Conservation (phyloP, 1,140 invertebrate genomes). For the Hyposmocoma kahamanoa region DNA sequence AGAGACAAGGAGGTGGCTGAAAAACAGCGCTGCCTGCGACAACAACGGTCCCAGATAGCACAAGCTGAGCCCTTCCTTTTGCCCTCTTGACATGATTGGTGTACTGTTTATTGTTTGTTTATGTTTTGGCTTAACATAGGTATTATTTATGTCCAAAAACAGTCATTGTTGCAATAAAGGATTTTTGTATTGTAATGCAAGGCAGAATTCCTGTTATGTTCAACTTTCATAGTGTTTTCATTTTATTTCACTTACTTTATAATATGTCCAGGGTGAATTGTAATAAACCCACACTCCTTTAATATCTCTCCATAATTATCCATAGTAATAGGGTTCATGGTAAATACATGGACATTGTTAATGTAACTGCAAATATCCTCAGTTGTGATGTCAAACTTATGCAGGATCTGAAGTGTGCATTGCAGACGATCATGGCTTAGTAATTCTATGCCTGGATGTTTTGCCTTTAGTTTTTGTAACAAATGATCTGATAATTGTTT, state of each 20-base stretch:
- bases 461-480: slow-evolving; percentile 30
- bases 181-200: no score
- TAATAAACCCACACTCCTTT: slow-evolving; percentile 69
- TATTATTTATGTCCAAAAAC: no score
- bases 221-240: no score
- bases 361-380: slow-evolving; percentile 58
- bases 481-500: slow-evolving; percentile 18
- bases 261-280: slow-evolving; percentile 61
- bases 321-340: slow-evolving; percentile 69
- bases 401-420: slow-evolving; percentile 38
- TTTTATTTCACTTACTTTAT: slow-evolving; percentile 65
- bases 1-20: no score
- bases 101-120: no score
- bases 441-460: slow-evolving; percentile 37
- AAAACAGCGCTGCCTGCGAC: no score
- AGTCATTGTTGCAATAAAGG: no score
- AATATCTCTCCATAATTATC: slow-evolving; percentile 73
- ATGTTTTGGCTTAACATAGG: no score
- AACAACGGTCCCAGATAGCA: no score
- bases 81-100: no score
- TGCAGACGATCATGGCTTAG: slow-evolving; percentile 37
- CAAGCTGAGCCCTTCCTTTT: no score
- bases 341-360: slow-evolving; percentile 71
- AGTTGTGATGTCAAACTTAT: slow-evolving; percentile 49
- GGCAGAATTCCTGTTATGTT: no score